Base-by-base conservation (phyloP, 2,113 vertebrate genomes). In the Ondatra zibethicus region DNA sequence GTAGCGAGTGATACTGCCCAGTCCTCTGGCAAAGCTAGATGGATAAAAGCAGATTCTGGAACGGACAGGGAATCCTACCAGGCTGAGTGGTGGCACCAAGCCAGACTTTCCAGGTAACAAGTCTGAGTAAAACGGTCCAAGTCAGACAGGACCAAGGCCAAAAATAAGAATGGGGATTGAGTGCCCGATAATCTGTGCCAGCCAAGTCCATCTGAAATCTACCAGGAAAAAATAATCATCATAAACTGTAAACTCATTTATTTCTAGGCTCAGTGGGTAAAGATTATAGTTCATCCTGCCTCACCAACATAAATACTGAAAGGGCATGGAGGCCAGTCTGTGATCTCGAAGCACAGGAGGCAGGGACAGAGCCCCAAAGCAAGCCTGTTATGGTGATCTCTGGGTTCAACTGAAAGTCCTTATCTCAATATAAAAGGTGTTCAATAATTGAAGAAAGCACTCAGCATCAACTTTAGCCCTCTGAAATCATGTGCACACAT, bases 61-160 rank as follows among this genome's bases (percentile, higher is more conserved):
- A 96, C 86, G 25, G 81, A 92, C 19, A 85, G 76, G 61, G 73
- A 95, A 75, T 95, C 90, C 82, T 91, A 97, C 88, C 72, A 94
- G 82, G 39, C 25, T 19, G 81, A 91, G 58, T n/a, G n/a, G 66
- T 97, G 92, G 90, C 66, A 91, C 72, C 84, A 96, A 91, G 84
- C 82, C 87, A 95, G 94, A 97, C 76, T 93, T 97, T 94, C 86
- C 47, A 97, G 93, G 89, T 92, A 95, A 89, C 95, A 88, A 95
- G 47, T 97, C 78, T 94, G 84, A 94, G 23, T 91, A 93, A 82
- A 17, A 5, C 91, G 73, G 89, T 87, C 45, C 89, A 95, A 91
- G 45, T 88, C 52, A 88, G 89, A 97, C 93, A 95, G 47, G n/a
- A 91, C 17, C 42, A 73, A 92, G 72, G 87, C 92, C 95, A 97